Conservation (phyloP, 2,888 invertebrate genomes). For the Clunio marinus region DNA sequence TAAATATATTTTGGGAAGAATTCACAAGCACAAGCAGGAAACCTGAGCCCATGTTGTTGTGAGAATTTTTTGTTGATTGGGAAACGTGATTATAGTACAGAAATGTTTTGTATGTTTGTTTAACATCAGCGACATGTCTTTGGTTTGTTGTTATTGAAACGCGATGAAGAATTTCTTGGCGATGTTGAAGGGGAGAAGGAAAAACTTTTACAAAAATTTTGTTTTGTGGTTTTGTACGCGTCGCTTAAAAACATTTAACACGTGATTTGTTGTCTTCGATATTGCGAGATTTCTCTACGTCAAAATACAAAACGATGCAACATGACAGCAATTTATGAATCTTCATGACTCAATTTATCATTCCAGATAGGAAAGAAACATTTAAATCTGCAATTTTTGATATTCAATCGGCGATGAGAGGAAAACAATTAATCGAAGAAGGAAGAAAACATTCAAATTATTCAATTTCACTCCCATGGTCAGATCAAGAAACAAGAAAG, state of each 20-base stretch:
- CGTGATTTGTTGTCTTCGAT: not conserved
- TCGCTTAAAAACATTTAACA: not conserved
- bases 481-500: not conserved
- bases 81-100: slow-evolving; percentile 7
- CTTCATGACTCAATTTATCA: not conserved
- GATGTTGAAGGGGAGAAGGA: not conserved
- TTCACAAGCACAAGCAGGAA: not conserved
- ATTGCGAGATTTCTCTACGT: not conserved
- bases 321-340: not conserved
- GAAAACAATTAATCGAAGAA: no score
- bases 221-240: not conserved
- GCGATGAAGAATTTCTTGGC: slow-evolving; percentile 12
- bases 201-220: not conserved
- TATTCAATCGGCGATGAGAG: not conserved
- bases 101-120: slow-evolving; percentile 15
- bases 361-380: not conserved
- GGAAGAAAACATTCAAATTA: not conserved
- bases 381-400: not conserved
- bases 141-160: no score
- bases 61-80: slow-evolving; percentile 8
- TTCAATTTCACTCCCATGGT: not conserved
- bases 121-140: slow-evolving; percentile 8
- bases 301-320: not conserved
- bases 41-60: not conserved
- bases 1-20: no score